These are phyloP conservation scores for Conus betulinus DNA, from an alignment of 1,140 invertebrate species.

Conservation along the genomic window DNA sequence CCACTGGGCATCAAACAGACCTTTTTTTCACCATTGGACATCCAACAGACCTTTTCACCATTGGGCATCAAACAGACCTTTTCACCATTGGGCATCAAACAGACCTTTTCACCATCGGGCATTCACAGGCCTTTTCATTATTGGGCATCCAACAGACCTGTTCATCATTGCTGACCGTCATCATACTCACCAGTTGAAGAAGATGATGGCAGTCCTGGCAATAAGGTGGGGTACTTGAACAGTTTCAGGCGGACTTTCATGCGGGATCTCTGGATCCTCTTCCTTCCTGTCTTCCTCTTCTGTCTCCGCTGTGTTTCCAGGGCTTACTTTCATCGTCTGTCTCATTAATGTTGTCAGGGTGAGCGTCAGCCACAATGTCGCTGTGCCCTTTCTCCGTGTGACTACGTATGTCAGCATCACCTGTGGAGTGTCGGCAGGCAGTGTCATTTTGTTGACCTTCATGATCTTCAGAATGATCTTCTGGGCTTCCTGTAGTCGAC, in stretches of 20 bases:
- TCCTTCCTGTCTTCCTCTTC: background rate
- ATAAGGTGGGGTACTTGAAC: background rate
- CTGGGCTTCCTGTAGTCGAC: slow-evolving; percentile 45
- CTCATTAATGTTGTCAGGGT: slow-evolving; percentile 75
- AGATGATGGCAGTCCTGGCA: background rate
- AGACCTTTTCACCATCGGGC: too few species aligned
- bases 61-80: too few species aligned
- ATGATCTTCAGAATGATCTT: slow-evolving; percentile 44
- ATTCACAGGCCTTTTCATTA: too few species aligned
- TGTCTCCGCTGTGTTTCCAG: slow-evolving; percentile 4
- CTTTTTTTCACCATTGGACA: too few species aligned
- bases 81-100: too few species aligned
- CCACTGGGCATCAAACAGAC: too few species aligned
- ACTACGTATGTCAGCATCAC: background rate
- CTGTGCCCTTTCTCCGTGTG: background rate
- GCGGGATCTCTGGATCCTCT: background rate
- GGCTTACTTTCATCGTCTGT: slow-evolving; percentile 56
- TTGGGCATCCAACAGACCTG: too few species aligned
- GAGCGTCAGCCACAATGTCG: slow-evolving; percentile 79
- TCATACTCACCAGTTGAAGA: too few species aligned
- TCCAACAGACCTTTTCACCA: too few species aligned
- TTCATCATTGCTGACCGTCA: background rate
- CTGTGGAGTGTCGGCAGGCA: background rate
- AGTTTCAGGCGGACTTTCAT: background rate
- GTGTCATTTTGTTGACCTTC: slow-evolving; percentile 43